These are phyloP conservation scores for Temnothorax longispinosus DNA, from an alignment of 1,140 invertebrate genomes.

Conservation along the genomic window DNA sequence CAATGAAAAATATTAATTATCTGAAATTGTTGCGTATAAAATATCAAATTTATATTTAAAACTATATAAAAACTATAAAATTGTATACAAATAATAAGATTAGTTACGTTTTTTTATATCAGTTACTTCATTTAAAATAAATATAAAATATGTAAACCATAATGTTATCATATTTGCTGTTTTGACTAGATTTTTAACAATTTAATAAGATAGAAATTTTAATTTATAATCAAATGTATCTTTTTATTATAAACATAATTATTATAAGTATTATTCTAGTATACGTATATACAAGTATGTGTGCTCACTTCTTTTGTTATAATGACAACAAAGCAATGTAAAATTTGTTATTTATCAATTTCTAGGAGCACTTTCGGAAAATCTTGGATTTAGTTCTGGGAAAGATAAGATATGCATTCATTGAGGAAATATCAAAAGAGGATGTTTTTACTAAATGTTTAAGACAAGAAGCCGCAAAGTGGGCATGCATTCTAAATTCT, in stretches of 20 bases:
- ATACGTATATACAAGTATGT: too few relatives aligned
- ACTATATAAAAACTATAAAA: too few relatives aligned
- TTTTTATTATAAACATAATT: too few relatives aligned
- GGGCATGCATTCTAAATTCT: slow-evolving; percentile 68
- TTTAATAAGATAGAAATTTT: too few relatives aligned
- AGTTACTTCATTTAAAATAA: too few relatives aligned
- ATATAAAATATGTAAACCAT: too few relatives aligned
- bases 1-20: slow-evolving; percentile 21
- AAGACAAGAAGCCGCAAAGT: slow-evolving; percentile 59
- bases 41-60: background rate
- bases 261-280: too few relatives aligned
- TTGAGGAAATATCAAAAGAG: background rate
- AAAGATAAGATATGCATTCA: background rate
- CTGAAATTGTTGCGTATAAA: background rate
- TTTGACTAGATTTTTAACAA: too few relatives aligned
- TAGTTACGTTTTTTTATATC: too few relatives aligned
- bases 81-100: too few relatives aligned
- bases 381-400: background rate
- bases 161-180: too few relatives aligned
- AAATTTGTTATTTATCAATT: background rate
- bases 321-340: background rate
- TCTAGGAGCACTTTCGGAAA: background rate
- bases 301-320: background rate
- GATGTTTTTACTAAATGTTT: slow-evolving; percentile 37
- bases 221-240: too few relatives aligned